Evolutionary conservation across 2,113 vertebrate species (phyloP), one percentile per base, ranked within the genome.

Genomic region (Aphelocoma coerulescens): DNA sequence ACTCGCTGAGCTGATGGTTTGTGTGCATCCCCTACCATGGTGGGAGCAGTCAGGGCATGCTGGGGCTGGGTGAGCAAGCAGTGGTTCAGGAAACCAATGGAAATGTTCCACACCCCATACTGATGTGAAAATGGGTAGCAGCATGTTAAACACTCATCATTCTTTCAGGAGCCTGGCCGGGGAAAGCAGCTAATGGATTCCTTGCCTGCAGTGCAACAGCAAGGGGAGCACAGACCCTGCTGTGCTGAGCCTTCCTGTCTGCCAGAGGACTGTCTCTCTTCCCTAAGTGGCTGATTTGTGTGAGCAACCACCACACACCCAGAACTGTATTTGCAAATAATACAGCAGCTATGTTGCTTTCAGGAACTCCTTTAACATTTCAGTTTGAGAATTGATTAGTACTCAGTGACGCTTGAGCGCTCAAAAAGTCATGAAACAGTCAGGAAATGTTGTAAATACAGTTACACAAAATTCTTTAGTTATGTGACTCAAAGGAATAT

Each of bases 1-100:
- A 33, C 8, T 7, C 0, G 0, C 4, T 1, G 26, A 39, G 20
- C 3, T 41, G 26, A 11, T 21, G 59, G 19, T 32, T 9, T 54
- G 16, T 11, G 52, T 28, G 32, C 6, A 1, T 67, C 24, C 35
- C 15, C 11, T 11, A 1, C 69, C 7, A 1, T 2, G 41, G 22
- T 1, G 22, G 51, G 43, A 24, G 39, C 17, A 13, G 46, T 5
- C 52, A 17, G 74, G 57, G 7, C 46, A 6, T 0, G 11, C 16
- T 20, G 67, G 66, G 58, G 46, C 39, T 28, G 5, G 17, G n/a
- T 4, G 21, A 48, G 69, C 18, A 16, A 32, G 33, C 8, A 11
- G 13, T 0, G 5, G 10, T 10, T 51, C 28, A 89, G 74, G 81
- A 66, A 78, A 35, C 8, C 32, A 30, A 7, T 33, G 6, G 5